Base-by-base conservation (phyloP, 2,797 vertebrate species). In the Pseudochirops cupreus region DNA sequence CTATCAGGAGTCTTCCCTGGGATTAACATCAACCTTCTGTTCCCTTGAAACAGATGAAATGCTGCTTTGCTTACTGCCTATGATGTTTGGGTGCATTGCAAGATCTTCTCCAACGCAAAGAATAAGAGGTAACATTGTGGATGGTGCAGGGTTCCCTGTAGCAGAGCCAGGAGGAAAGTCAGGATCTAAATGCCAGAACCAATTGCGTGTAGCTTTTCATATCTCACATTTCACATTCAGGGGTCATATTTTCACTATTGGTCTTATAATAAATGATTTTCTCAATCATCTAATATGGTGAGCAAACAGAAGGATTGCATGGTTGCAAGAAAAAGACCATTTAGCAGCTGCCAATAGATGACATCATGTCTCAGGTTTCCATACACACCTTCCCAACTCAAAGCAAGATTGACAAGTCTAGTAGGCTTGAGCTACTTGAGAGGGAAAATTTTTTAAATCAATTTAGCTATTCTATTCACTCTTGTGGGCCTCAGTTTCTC, bases 171-270 rank as follows among this genome's bases (percentile, higher is more conserved):
- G 97, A 98, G 97, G 97, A 98, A 97, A 97, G 97, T 97, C 96
- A 98, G 97, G 97, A 95, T 97, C 98, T 97, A 98, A 97, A 96
- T 97, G 97, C 97, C 98, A 98, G 97, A 98, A 98, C 97, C 97
- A 98, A 98, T 98, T 98, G 97, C 97, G 91, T 96, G 95, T 91
- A 97, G 97, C 98, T 98, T 97, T 97, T 97, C 97, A 97, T 97
- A 97, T 96, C 94, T 94, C 91, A 97, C 91, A 96, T 1, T 96
- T 50, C 74, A 26, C 24, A 24, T 87, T 50, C 39, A 28, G 39
- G 39, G 74, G 16, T 50, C 74, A 26, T 87, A 24, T 87, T 87
- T 87, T 87, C 39, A 87, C 21, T 46, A 50, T 39, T 26, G 21
- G 39, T 87, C 74, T 50, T 87, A 87, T 87, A 50, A 87, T 46